Percentiles rank a stretch among this genome's conserved stretches.
These are phyloP conservation scores for Geotrypetes seraphini DNA, from an alignment of 2,797 vertebrate genomes.

Conservation along the genomic window DNA sequence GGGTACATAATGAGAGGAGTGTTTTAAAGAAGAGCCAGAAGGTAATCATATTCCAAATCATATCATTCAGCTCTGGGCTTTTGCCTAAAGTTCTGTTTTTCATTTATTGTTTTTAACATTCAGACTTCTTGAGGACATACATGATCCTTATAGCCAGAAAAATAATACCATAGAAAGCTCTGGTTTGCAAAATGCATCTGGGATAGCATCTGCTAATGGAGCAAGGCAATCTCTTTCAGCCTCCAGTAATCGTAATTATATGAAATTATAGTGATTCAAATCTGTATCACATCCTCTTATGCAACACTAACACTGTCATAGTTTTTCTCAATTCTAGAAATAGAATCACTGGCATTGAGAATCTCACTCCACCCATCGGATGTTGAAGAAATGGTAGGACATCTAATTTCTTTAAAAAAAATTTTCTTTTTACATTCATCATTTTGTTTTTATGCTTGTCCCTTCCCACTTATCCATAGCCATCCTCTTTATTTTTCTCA, in stretches of 20 bases:
- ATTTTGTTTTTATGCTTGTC: no score
- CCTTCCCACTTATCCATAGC: no score
- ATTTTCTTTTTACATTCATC: no score
- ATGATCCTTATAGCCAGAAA: slow-evolving; percentile 35
- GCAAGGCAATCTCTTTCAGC: slow-evolving; percentile 10
- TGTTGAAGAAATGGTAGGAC: not conserved
- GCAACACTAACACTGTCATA: slow-evolving; percentile 4
- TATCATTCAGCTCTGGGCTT: slow-evolving; percentile 16
- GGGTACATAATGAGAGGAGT: slow-evolving; percentile 5
- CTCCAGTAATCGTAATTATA: slow-evolving; percentile 17
- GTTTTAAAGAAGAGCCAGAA: not conserved
- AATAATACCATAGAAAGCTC: slow-evolving; percentile 14
- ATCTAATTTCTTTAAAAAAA: no score
- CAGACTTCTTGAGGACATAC: slow-evolving; percentile 16
- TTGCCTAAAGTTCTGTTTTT: slow-evolving; percentile 21
- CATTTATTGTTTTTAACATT: not conserved
- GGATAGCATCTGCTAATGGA: slow-evolving; percentile 15
- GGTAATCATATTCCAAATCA: slow-evolving; percentile 26
- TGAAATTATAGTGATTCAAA: slow-evolving; percentile 6
- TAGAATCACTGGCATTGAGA: not conserved
- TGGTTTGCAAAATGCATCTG: slow-evolving; percentile 6
- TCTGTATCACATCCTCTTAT: slow-evolving; percentile 2
- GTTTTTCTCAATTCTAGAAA: slow-evolving; percentile 1
- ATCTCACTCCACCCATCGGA: not conserved
- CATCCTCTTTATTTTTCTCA: no score